Evolutionary conservation across 2,797 vertebrate genomes (phyloP), one percentile per base, ranked within the genome.

Genomic region (Choloepus didactylus): DNA sequence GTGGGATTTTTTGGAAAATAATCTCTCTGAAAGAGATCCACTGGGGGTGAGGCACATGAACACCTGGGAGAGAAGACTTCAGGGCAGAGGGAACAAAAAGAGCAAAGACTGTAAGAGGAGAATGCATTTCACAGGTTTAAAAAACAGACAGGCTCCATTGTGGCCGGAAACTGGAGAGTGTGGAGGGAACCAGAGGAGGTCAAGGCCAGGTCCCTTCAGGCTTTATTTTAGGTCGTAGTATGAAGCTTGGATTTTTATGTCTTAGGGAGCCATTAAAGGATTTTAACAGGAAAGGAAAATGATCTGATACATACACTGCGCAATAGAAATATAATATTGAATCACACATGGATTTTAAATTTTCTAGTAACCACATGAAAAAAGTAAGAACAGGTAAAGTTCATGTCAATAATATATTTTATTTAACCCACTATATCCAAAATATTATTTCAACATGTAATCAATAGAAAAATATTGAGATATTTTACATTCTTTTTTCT

Each of bases 401-500:
- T 79, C 66, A 94, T 54, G 94, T 83, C 3, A 15, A 23, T 76
- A 67, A 56, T 82, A 38, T 29, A 35, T 87, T 70, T 46, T 81
- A 69, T 86, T 94, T 84, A 46, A 29, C 66, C 38, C 31, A 66
- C 64, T 41, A 1, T 7, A 41, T 69, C 49, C 16, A 69, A 64
- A 76, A 66, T 84, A 82, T 86, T 73, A 19, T 69, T 81, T 82
- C 38, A 77, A 85, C 12, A 46, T 87, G 5, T 38, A 85, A 76
- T 72, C 64, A 23, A 35, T 66, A 54, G 77, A 77, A 91, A 73
- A 84, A 80, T 75, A 75, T 77, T 59, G 10, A 56, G 31, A 12
- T 60, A 75, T 15, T 87, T 72, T 35, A 35, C 35, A 35, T 91
- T 82, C 8, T 41, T 85, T 94, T 90, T 92, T 46, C 54, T 64